Conservation (phyloP, 2,888 invertebrate species). For the Ypsolopha sequella region DNA sequence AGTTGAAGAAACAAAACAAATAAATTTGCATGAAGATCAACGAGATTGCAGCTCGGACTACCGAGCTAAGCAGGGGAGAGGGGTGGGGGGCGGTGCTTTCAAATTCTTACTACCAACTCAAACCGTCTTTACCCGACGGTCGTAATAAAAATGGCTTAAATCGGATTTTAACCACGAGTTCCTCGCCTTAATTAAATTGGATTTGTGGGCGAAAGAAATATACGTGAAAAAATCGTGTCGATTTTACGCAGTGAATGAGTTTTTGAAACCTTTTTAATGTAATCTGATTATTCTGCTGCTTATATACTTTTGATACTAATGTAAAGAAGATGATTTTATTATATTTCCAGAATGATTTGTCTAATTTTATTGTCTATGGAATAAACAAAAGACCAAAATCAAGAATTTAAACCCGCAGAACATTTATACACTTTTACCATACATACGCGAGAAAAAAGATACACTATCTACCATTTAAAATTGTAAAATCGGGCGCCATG, state of each 20-base stretch:
- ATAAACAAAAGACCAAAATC: no score
- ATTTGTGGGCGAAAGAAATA: constrained; percentile 68
- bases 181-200: constrained; percentile 70
- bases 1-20: no score
- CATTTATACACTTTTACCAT: no score
- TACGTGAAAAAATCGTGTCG: constrained; percentile 66
- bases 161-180: constrained; percentile 70
- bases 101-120: constrained; percentile 60
- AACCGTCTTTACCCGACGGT: constrained; percentile 65
- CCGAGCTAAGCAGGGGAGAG: no score
- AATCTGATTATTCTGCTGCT: constrained; percentile 47
- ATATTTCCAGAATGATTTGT: neutral
- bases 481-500: neutral
- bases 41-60: constrained; percentile 12
- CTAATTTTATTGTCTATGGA: neutral
- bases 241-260: constrained; percentile 50
- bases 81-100: constrained; percentile 16
- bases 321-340: no score
- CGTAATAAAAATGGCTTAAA: constrained; percentile 71
- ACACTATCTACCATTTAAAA: no score
- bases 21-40: constrained; percentile 54
- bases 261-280: constrained; percentile 46
- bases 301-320: constrained; percentile 5
- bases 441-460: no score
- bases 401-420: no score